Base-by-base conservation (phyloP, 2,888 invertebrate species). In the Escarpia spicata region DNA sequence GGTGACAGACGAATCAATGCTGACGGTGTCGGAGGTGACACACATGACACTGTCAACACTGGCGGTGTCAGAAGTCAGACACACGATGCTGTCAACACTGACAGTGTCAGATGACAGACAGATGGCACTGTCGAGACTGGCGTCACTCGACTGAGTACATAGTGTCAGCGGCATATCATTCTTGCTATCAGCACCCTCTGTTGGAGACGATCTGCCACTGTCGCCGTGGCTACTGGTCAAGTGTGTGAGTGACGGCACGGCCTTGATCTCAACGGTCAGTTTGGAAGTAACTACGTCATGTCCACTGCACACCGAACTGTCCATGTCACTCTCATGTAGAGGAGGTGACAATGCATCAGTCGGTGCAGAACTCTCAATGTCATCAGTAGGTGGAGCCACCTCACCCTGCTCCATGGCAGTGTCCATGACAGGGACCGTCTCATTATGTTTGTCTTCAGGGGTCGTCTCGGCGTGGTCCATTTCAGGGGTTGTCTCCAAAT, bases 101-200 rank as follows among this genome's bases (percentile, higher is more conserved):
- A 26, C 75, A 75, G 75, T 75, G 75, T 75, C 75, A n/a, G 75
- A 75, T n/a, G 75, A 75, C 75, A 75, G 75, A 75, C 75, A 75
- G 19, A 75, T 26, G n/a, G 75, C 75, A 75, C 75, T 75, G 75
- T 75, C 75, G 75, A 75, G 75, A 26, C 75, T 75, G 75, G 26
- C 75, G 6, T 75, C 75, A n/a, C 75, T 75, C 26, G n/a, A 75
- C 75, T 75, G 75, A 75, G n/a, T 6, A 26, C 19, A 26, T 6
- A 75, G 26, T 19, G 75, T 75, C 75, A 26, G 19, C n/a, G 26
- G 19, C 26, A 26, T 75, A 6, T 75, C 26, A 26, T 91, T 44
- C 43, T 15, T 92, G n/a, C 92, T 90, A 3, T 92, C 92, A 90
- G 43, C 43, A 3, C 92, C 92, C 93, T 93, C 37, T 45, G 31